phyloP scores from a whole-genome alignment of 2,113 vertebrate species.

The Salvator merianae region DNA sequence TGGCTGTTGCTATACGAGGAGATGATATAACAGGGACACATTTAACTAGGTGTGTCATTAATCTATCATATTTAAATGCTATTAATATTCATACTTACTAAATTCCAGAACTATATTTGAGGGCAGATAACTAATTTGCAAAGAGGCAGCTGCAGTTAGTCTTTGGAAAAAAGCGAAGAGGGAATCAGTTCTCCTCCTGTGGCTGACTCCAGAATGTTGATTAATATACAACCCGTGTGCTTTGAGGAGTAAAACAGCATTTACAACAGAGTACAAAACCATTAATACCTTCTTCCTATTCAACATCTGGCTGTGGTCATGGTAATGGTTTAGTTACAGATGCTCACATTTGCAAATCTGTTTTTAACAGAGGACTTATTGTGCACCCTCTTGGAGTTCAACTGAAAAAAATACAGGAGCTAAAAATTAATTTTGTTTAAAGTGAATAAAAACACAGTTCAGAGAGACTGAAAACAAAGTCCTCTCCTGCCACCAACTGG shows the following conservation, averaged over 20 bases:
- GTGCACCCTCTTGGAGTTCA: neutral
- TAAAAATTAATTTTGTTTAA: no score
- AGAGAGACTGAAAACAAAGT: no score
- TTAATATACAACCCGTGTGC: constrained; percentile 9
- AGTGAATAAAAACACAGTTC: no score
- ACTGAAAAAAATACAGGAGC: neutral
- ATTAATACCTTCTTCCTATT: neutral
- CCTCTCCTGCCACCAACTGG: no score
- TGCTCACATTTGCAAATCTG: neutral
- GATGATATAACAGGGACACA: neutral
- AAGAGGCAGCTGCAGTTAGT: neutral
- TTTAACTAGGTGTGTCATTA: neutral
- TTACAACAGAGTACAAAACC: neutral
- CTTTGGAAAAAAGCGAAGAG: neutral
- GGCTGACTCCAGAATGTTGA: neutral
- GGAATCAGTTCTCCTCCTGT: neutral
- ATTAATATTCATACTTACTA: neutral
- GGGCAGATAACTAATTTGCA: neutral
- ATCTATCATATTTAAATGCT: neutral
- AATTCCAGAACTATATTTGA: neutral
- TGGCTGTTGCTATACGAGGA: neutral
- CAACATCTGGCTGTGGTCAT: constrained; percentile 6
- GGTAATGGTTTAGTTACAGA: constrained; percentile 8
- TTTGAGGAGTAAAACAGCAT: neutral
- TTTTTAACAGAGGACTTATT: neutral